Conservation (phyloP, 2,888 invertebrate genomes). For the Drosophila gaucha region DNA sequence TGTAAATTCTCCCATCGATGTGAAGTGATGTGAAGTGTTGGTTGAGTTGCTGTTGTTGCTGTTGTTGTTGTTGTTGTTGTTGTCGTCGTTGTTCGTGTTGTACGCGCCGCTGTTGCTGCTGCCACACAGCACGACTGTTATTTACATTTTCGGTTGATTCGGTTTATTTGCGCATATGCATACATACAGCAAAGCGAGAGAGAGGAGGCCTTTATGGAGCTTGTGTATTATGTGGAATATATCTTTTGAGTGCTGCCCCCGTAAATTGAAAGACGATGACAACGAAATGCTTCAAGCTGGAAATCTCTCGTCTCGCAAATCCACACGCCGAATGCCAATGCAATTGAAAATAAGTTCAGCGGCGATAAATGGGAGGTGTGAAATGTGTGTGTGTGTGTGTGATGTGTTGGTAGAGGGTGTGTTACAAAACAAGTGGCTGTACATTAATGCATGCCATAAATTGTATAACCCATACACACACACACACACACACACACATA, state of each 20-base stretch:
- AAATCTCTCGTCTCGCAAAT: constrained; percentile 52
- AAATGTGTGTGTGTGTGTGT: background rate
- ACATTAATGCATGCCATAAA: constrained; percentile 59
- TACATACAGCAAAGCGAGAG: background rate
- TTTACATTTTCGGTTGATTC: constrained; percentile 80
- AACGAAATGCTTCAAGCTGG: constrained; percentile 58
- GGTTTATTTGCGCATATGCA: constrained; percentile 74
- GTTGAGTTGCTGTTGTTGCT: constrained; percentile 32
- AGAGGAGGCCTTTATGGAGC: background rate
- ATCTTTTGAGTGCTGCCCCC: constrained; percentile 38
- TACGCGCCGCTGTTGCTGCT: constrained; percentile 29
- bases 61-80: constrained; percentile 18
- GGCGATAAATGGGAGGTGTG: constrained; percentile 13
- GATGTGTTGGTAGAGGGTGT: background rate
- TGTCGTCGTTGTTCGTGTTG: constrained; percentile 17
- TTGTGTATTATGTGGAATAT: constrained; percentile 33
- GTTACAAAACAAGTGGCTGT: constrained; percentile 35
- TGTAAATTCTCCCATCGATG: constrained; percentile 71
- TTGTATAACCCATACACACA: constrained; percentile 23
- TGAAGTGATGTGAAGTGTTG: constrained; percentile 57
- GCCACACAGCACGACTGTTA: constrained; percentile 62
- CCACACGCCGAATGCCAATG: constrained; percentile 42
- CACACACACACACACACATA: constrained; percentile 13
- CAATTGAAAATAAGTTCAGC: constrained; percentile 42
- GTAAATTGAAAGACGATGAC: constrained; percentile 72